A percentile compares a stretch with the other conserved stretches of the same genome.
phyloP scores from a whole-genome alignment of 2,888 invertebrate genomes.

The Notodonta ziczac region DNA sequence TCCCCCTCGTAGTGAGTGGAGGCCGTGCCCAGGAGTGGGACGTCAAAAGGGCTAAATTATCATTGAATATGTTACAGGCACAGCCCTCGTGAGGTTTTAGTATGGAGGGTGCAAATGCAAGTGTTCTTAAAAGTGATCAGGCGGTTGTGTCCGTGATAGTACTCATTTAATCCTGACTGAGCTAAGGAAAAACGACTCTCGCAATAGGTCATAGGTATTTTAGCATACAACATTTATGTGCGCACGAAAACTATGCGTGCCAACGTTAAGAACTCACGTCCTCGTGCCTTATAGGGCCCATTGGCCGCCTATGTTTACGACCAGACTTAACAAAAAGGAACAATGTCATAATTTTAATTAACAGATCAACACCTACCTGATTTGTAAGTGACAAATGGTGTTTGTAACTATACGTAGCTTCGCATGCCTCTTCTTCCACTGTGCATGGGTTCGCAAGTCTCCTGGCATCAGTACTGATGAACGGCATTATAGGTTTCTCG shows the following conservation, averaged over 20 bases:
- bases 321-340: neutral
- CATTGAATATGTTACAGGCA: too few relatives aligned
- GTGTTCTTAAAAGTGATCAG: too few relatives aligned
- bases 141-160: too few relatives aligned
- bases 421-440: conserved; percentile 85
- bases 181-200: neutral
- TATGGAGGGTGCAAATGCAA: too few relatives aligned
- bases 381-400: conserved; percentile 90
- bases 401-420: conserved; percentile 92
- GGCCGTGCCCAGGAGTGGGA: too few relatives aligned
- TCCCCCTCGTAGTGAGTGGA: too few relatives aligned
- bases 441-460: conserved; percentile 86
- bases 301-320: neutral
- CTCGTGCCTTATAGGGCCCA: neutral
- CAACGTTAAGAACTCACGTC: neutral
- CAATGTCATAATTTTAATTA: neutral
- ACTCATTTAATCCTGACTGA: too few relatives aligned
- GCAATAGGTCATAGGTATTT: neutral
- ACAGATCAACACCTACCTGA: conserved; percentile 66
- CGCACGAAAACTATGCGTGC: neutral
- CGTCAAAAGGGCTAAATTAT: too few relatives aligned
- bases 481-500: conserved; percentile 92
- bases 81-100: too few relatives aligned
- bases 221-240: neutral
- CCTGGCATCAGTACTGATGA: conserved; percentile 80